Percentiles rank a stretch among this genome's conserved stretches.
Conservation (phyloP, 2,888 invertebrate genomes). For the Diarsia brunnea region DNA sequence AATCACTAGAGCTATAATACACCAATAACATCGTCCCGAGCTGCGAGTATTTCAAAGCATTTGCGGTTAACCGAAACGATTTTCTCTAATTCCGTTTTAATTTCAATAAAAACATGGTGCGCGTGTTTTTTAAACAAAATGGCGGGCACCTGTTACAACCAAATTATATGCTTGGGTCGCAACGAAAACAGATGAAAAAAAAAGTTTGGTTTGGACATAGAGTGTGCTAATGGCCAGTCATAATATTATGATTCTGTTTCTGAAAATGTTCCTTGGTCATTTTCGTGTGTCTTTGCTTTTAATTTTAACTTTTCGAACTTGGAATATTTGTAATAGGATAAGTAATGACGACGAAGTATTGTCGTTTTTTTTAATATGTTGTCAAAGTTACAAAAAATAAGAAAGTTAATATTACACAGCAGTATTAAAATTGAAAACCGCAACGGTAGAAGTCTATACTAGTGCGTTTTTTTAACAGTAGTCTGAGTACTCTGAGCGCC, state of each 20-base stretch:
- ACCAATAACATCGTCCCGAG: constrained; percentile 63
- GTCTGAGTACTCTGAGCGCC: constrained; percentile 14
- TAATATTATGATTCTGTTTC: constrained; percentile 54
- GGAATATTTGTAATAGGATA: too few relatives aligned
- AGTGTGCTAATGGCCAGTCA: constrained; percentile 56
- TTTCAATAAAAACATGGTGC: constrained; percentile 78
- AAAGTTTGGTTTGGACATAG: constrained; percentile 54
- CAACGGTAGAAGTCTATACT: not conserved
- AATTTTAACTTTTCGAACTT: not conserved
- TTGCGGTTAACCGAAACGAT: constrained; percentile 83
- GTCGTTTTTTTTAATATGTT: too few relatives aligned
- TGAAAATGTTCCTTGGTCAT: constrained; percentile 37
- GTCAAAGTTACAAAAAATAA: not conserved
- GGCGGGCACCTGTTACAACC: constrained; percentile 79
- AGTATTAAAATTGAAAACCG: not conserved
- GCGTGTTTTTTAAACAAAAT: constrained; percentile 69
- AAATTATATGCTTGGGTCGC: constrained; percentile 73
- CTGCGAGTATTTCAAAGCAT: constrained; percentile 66
- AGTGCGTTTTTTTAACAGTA: not conserved
- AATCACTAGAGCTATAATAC: constrained; percentile 58
- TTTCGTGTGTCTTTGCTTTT: constrained; percentile 17
- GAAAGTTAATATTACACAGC: not conserved
- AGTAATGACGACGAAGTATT: not conserved
- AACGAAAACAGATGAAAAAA: constrained; percentile 61
- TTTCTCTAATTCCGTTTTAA: constrained; percentile 85